Evolutionary conservation across 92 coral and sea anemone species (phyloP), one percentile per base, ranked within the genome.

Genomic region (Porites lobata): DNA sequence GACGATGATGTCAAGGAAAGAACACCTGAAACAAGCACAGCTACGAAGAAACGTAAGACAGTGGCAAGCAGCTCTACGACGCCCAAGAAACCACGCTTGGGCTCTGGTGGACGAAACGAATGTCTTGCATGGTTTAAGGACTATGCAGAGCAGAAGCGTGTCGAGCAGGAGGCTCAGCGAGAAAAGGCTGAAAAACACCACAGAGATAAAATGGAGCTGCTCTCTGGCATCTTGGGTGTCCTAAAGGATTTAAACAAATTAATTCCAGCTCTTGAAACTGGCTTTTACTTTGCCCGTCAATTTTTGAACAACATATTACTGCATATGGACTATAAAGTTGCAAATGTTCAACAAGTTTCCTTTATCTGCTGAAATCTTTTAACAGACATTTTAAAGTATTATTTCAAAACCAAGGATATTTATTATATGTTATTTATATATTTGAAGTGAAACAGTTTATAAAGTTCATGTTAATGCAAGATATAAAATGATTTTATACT

Each of bases 321-420:
- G 68, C 68, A 64, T 64, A 64, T 64, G 68, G 68, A 64, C 68
- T 64, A 64, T 64, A 64, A 64, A 64, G 68, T 64, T 64, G 68
- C 68, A 64, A 64, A 64, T 64, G 68, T 64, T 64, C 68, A 64
- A 64, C 68, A 64, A 64, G 68, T 64, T 64, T 5, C 68, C 0
- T 64, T 64, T 64, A 6, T 64, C 26, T 64, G 68, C 68, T 64
- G 68, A 64, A 64, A 64, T 64, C 68, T 64, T 64, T 64, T 64
- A 9, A 64, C 68, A 64, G 68, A 64, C 68, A 64, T 64, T 64
- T 64, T 64, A 64, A 64, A 64, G 68, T 64, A 64, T 64, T 64
- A 64, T 64, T 64, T 64, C 68, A 64, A 64, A 64, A 64, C 68
- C 68, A 64, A 64, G 68, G 68, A 64, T 63, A 63, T 63, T 63